Evolutionary conservation across 2,888 invertebrate genomes (phyloP).

Genomic region (Matsumyia berberina): DNA sequence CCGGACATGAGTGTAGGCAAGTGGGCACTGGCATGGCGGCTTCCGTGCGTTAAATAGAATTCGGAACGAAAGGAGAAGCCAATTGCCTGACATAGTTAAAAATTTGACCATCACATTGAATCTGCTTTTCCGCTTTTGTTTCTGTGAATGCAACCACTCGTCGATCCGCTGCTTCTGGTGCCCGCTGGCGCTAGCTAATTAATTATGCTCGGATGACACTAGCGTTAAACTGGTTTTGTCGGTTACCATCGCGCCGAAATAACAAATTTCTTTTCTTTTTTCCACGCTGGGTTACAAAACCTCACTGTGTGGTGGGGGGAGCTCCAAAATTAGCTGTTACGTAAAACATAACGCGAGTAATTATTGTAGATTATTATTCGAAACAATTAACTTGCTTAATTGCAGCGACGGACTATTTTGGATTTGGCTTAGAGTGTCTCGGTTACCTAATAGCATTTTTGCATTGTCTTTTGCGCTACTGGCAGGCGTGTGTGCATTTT

Average conservation of each 20-base stretch:
- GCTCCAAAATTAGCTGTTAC: slow-evolving; percentile 42
- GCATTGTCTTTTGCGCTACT: slow-evolving; percentile 13
- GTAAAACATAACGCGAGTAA: slow-evolving; percentile 40
- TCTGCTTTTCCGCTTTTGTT: slow-evolving; percentile 39
- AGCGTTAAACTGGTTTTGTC: slow-evolving; percentile 44
- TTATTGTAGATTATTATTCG: slow-evolving; percentile 38
- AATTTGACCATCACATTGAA: slow-evolving; percentile 64
- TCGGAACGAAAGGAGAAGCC: slow-evolving; percentile 47
- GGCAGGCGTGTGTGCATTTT: slow-evolving; percentile 8
- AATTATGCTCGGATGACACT: slow-evolving; percentile 46
- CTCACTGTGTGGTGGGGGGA: slow-evolving; percentile 11
- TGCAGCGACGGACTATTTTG: slow-evolving; percentile 5
- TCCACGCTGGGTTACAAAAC: slow-evolving; percentile 49
- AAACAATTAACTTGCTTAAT: slow-evolving; percentile 40
- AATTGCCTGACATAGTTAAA: slow-evolving; percentile 45
- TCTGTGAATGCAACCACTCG: slow-evolving; percentile 41
- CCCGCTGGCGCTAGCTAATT: slow-evolving; percentile 57
- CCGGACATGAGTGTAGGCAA: slow-evolving; percentile 49
- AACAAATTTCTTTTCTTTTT: slow-evolving; percentile 25
- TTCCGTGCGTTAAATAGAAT: slow-evolving; percentile 31
- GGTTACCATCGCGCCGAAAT: slow-evolving; percentile 23
- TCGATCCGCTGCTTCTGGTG: slow-evolving; percentile 1
- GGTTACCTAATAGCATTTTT: slow-evolving; percentile 41
- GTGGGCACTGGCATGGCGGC: slow-evolving; percentile 26
- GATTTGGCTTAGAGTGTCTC: neutral